Evolutionary conservation across 1,140 invertebrate species (phyloP).

Genomic region (Pseudomyrmex pallidus): DNA sequence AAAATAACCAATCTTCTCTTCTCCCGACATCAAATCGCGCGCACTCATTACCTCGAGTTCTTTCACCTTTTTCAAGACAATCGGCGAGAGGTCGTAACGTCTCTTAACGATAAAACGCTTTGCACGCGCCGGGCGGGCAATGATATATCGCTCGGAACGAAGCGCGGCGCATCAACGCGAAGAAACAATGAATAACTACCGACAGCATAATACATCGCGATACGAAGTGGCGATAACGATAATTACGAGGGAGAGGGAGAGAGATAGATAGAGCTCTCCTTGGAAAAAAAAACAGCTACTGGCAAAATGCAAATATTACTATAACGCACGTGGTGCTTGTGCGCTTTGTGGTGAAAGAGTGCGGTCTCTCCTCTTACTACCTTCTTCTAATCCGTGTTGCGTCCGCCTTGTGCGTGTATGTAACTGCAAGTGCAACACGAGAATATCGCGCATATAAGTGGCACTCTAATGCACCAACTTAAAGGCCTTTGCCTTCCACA

Average conservation of each 20-base stretch:
- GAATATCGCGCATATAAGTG: constrained; percentile 30
- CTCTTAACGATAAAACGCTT: constrained; percentile 28
- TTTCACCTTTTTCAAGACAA: constrained; percentile 7
- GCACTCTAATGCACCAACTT: constrained; percentile 34
- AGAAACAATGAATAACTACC: constrained; percentile 34
- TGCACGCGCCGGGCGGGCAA: background rate
- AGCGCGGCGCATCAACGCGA: background rate
- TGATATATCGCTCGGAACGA: constrained; percentile 27
- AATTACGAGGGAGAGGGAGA: constrained; percentile 6
- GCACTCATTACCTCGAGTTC: constrained; percentile 20
- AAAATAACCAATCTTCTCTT: background rate
- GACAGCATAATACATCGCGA: constrained; percentile 24
- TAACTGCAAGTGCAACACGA: constrained; percentile 20
- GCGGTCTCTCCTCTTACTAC: background rate
- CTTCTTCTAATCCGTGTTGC: background rate
- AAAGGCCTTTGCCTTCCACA: constrained; percentile 34
- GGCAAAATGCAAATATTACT: constrained; percentile 41
- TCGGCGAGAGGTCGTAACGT: background rate
- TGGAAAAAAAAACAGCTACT: background rate
- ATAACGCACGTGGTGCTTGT: background rate
- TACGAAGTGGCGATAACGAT: constrained; percentile 33
- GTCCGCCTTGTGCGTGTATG: background rate
- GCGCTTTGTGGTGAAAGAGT: background rate
- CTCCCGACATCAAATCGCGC: background rate
- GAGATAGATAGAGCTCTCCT: background rate